Evolutionary conservation across 2,113 vertebrate genomes (phyloP), one percentile per base, ranked within the genome.

Genomic region (Phaethornis superciliosus): DNA sequence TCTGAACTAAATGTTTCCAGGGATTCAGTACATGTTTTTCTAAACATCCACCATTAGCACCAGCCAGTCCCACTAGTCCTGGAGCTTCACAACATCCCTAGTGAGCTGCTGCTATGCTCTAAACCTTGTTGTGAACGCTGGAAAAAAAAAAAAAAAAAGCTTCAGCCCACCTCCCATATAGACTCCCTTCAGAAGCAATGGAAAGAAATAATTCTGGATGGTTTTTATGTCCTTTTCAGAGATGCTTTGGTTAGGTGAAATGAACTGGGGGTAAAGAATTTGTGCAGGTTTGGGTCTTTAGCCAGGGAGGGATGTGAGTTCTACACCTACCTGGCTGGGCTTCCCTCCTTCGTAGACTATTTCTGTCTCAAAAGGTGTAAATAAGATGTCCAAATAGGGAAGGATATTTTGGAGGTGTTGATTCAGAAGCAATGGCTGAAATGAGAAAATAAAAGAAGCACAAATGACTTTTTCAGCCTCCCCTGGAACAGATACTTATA

Each of bases 1-100:
- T 7, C 62, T 54, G 69, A 94, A 76, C 27, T 81, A 74, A 94
- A 79, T n/a, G 62, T 81, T 95, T 60, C 91, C 68, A 64, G 64
- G 89, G 87, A 83, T 91, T 89, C 68, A 17, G 71, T 22, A 71
- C 86, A 62, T 47, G 81, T 21, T 32, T 93, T 91, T 72, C 70
- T 89, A 92, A 94, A 72, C 79, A 70, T 42, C 67, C 58, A 58
- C 85, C 60, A 35, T 56, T 74, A 94, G 52, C 2, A 0, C 44
- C 56, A 33, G 76, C 59, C 51, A 28, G 51, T 59, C 46, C 76
- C 35, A 18, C 7, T 18, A 18, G 35, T 67, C 63, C 76, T 2
- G 1, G 70, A 81, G 82, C 59, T 77, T 83, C 68, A 8, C 81
- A 35, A 19, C 52, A 67, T 58, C 26, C 51, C 56, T 15, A 49